Evolutionary conservation across 2,113 vertebrate genomes (phyloP), one percentile per base, ranked within the genome.

Genomic region (Centropus bengalensis): DNA sequence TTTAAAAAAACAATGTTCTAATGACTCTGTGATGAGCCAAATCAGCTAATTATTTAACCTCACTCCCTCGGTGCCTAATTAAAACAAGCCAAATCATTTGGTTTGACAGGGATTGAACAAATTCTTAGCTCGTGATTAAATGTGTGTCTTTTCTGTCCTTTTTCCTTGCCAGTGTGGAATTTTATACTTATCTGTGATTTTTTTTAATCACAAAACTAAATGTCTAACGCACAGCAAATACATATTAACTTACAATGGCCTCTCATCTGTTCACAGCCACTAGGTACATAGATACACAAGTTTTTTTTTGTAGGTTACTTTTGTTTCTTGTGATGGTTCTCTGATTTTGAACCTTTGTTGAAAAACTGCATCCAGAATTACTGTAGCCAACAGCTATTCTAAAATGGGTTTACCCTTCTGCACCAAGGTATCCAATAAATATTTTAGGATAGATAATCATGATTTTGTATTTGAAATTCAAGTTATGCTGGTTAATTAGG

Each of bases 61-160:
- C 58, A 93, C 32, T 68, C 64, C 15, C 55, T 86, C 1, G 3
- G 27, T 78, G 18, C 32, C 32, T 84, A 89, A 91, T 60, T 91
- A 84, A 83, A 94, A 81, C 7, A 73, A 44, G 30, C 11, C 82
- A 83, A 80, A 86, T 69, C 36, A 27, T 2, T 62, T 95, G 26
- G 21, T 66, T 86, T 86, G 80, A 90, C 45, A 86, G 36, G 36
- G 63, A 80, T 32, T 73, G 33, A 88, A 79, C 42, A 76, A 76
- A 82, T 77, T 89, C 44, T 93, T 80, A 69, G 45, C 20, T 91
- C n/a, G 22, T 87, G 56, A 87, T 69, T 91, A 87, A 75, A 68
- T 71, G 10, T 56, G 12, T 70, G 36, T 21, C 66, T 91, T 60
- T 60, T 27, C 21, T 66, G 24, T 20, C 47, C 5, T 5, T 76